Percentiles rank a stretch among this genome's conserved stretches.
phyloP scores from a whole-genome alignment of 2,113 vertebrate genomes.

The Murina feae region DNA sequence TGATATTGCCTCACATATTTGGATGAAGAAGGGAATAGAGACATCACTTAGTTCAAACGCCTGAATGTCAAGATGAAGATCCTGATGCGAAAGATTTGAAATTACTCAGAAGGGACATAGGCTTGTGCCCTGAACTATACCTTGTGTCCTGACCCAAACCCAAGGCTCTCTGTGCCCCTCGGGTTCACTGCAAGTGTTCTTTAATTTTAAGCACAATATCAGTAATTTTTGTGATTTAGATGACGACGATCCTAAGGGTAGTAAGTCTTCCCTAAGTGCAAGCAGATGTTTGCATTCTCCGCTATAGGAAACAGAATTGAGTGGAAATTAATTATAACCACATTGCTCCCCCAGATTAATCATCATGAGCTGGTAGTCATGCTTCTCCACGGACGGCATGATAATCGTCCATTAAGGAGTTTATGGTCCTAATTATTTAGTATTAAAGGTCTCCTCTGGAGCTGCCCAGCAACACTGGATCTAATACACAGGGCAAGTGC shows the following conservation, averaged over 20 bases:
- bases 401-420: not conserved
- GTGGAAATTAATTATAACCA: constrained; percentile 69
- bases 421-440: constrained; percentile 5
- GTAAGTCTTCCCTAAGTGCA: constrained; percentile 52
- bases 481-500: not conserved
- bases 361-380: constrained; percentile 10
- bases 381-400: not conserved
- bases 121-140: not conserved
- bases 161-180: not conserved
- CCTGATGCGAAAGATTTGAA: not conserved
- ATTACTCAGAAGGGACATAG: not conserved
- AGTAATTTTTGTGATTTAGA: constrained; percentile 50
- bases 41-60: not conserved
- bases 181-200: not conserved
- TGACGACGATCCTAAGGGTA: constrained; percentile 14
- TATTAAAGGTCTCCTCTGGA: constrained; percentile 53
- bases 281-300: constrained; percentile 41
- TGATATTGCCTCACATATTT: not conserved
- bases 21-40: not conserved
- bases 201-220: constrained; percentile 33
- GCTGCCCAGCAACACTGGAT: not conserved
- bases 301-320: constrained; percentile 45
- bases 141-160: not conserved
- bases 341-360: constrained; percentile 53
- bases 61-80: not conserved